Conservation (phyloP, 2,113 vertebrate genomes). For the Hiodon tergisus region DNA sequence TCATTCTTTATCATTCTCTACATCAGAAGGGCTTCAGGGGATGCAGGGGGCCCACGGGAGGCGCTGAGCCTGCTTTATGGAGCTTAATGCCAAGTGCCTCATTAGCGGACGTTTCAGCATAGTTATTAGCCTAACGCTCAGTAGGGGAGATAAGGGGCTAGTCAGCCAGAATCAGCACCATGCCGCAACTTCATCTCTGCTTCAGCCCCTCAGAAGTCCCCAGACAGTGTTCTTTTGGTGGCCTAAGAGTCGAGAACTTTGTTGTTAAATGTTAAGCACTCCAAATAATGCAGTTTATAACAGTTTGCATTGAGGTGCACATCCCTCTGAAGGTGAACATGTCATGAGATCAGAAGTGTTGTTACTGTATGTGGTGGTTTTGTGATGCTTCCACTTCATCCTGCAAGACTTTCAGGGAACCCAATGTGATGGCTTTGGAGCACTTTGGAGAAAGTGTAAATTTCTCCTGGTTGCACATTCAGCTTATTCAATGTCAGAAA, state of each 20-base stretch:
- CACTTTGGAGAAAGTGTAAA: too few species aligned
- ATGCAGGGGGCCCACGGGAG: constrained; percentile 46
- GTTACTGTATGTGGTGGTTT: neutral
- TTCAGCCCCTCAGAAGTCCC: neutral
- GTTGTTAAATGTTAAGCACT: neutral
- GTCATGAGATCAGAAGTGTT: too few species aligned
- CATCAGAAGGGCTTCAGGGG: neutral
- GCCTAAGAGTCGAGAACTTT: neutral
- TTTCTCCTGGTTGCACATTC: too few species aligned
- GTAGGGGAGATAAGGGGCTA: constrained; percentile 16
- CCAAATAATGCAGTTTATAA: too few species aligned
- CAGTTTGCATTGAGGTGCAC: neutral
- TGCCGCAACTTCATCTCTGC: neutral
- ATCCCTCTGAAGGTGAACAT: too few species aligned
- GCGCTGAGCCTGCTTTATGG: constrained; percentile 42
- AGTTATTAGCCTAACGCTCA: constrained; percentile 25
- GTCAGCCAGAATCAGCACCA: constrained; percentile 1
- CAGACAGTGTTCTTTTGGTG: neutral
- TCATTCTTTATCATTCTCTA: neutral
- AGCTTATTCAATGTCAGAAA: too few species aligned
- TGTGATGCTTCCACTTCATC: neutral
- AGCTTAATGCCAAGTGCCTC: constrained; percentile 63
- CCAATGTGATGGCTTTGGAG: too few species aligned
- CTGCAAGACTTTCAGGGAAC: neutral
- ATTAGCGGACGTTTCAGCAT: constrained; percentile 58